Conservation (phyloP, 2,888 invertebrate species). For the Brassicogethes aeneus region DNA sequence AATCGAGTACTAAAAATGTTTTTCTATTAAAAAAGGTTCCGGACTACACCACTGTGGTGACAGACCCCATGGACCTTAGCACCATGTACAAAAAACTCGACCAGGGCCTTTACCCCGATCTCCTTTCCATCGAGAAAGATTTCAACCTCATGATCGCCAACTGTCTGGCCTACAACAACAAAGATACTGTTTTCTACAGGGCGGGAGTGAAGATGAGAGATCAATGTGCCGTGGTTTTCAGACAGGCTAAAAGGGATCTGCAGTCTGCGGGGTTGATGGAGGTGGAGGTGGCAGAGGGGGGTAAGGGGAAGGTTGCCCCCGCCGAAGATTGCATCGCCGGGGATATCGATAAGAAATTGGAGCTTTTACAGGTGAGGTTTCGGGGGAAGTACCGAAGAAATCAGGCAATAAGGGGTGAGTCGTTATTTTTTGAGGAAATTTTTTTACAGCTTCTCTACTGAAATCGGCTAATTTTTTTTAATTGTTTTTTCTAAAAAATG, state of each 20-base stretch:
- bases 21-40: conserved; percentile 59
- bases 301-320: neutral
- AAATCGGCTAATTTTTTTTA: no score
- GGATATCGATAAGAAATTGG: conserved; percentile 49
- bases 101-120: conserved; percentile 53
- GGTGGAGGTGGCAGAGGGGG: conserved; percentile 32
- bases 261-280: conserved; percentile 49
- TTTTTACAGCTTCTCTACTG: no score
- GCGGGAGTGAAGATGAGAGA: conserved; percentile 86
- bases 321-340: conserved; percentile 37
- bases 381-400: no score
- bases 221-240: conserved; percentile 72
- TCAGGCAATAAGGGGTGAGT: no score
- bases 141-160: conserved; percentile 95
- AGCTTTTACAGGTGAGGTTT: conserved; percentile 34
- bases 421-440: no score
- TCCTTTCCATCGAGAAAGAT: conserved; percentile 78
- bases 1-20: no score
- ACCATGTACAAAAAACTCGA: conserved; percentile 79
- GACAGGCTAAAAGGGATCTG: conserved; percentile 67
- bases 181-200: conserved; percentile 90
- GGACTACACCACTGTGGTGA: conserved; percentile 80
- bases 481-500: no score
- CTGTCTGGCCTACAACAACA: conserved; percentile 90
- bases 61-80: conserved; percentile 80